Evolutionary conservation across 1,140 invertebrate species (phyloP).

Genomic region (Scylla paramamosain): DNA sequence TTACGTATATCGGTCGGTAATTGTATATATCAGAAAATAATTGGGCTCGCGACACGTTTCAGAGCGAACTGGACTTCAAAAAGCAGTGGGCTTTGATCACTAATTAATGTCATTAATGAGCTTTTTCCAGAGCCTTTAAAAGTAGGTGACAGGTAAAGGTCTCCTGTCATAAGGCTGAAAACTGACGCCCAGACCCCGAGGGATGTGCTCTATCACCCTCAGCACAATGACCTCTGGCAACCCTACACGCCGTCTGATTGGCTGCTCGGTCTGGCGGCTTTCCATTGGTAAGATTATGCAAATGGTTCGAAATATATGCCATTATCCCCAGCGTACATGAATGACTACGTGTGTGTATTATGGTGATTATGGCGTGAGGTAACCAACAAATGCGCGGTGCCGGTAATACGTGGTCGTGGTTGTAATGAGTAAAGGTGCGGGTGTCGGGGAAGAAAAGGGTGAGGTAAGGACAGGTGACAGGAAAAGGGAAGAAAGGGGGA

Average conservation of each 20-base stretch:
- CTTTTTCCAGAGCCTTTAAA: conserved; percentile 39
- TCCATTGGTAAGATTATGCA: conserved; percentile 13
- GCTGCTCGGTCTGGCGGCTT: not conserved
- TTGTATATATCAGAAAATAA: conserved; percentile 35
- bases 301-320: not conserved
- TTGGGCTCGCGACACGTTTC: conserved; percentile 30
- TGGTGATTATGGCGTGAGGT: not conserved
- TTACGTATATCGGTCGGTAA: conserved; percentile 21
- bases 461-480: too few relatives aligned
- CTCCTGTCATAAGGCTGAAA: conserved; percentile 34
- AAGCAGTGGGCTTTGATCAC: conserved; percentile 43
- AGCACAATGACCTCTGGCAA: not conserved
- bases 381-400: too few relatives aligned
- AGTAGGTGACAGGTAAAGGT: conserved; percentile 43
- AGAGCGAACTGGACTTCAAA: conserved; percentile 41
- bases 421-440: too few relatives aligned
- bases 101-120: conserved; percentile 54
- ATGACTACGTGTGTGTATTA: not conserved
- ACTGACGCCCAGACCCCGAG: not conserved
- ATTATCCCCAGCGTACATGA: not conserved
- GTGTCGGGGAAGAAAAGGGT: too few relatives aligned
- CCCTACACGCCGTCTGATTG: not conserved
- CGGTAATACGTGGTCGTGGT: too few relatives aligned
- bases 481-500: too few relatives aligned
- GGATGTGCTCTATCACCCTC: conserved; percentile 3